Conservation (phyloP, 2,888 invertebrate genomes). For the Yponomeuta plumbellus region DNA sequence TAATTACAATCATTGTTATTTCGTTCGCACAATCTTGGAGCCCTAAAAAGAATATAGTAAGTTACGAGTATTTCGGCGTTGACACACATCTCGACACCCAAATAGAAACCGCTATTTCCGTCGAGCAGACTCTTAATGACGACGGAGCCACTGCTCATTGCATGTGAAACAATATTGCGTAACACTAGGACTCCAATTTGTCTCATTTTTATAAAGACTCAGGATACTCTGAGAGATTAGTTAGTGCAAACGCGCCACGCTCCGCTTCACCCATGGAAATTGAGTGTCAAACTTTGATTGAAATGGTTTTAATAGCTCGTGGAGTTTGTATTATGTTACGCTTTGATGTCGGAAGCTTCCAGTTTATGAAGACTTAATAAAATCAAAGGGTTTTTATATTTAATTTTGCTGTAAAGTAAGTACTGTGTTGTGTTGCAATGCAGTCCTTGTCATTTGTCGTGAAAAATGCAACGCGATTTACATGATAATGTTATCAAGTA, state of each 20-base stretch:
- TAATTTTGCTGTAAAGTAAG: not conserved
- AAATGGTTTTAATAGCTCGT: constrained; percentile 1
- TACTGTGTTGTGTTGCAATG: not conserved
- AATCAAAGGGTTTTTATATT: not conserved
- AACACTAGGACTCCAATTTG: constrained; percentile 26
- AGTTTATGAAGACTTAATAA: not conserved
- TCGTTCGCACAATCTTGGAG: not conserved
- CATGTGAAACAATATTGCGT: constrained; percentile 48
- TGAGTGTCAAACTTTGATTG: not conserved
- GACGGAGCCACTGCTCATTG: constrained; percentile 48
- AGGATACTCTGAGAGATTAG: not conserved
- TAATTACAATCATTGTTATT: too few relatives aligned
- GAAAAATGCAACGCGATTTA: not conserved
- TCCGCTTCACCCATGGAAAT: not conserved
- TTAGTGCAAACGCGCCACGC: not conserved
- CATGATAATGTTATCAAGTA: not conserved
- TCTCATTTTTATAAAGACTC: not conserved
- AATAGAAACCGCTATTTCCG: constrained; percentile 63
- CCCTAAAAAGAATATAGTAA: constrained; percentile 9
- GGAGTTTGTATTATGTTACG: not conserved
- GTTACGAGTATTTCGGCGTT: constrained; percentile 40
- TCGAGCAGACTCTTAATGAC: constrained; percentile 59
- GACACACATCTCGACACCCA: constrained; percentile 63
- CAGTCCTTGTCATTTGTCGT: not conserved
- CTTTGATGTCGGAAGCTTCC: not conserved